A percentile compares a stretch with the other conserved stretches of the same genome.
These are phyloP conservation scores for Hyperoodon ampullatus DNA, from an alignment of 2,113 vertebrate genomes.

Conservation along the genomic window DNA sequence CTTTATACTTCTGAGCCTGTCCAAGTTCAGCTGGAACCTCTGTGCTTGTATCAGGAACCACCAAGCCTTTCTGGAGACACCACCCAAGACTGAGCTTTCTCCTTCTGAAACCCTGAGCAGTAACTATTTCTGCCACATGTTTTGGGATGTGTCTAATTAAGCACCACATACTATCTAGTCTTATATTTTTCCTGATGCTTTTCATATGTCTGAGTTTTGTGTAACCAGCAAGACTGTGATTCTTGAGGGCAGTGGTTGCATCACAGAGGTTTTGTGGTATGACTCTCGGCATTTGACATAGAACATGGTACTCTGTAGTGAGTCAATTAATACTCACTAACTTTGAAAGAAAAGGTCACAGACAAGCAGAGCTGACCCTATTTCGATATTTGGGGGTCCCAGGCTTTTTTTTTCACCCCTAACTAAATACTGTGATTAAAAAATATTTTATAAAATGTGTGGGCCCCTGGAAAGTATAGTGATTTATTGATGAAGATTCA, in stretches of 20 bases:
- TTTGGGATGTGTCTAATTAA: not conserved
- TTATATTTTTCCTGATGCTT: not conserved
- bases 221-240: not conserved
- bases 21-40: not conserved
- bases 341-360: not conserved
- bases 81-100: not conserved
- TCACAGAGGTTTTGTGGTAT: not conserved
- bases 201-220: not conserved
- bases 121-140: not conserved
- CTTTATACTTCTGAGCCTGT: not conserved
- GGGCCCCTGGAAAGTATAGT: not conserved
- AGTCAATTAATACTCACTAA: not conserved
- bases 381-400: not conserved
- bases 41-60: not conserved
- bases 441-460: not conserved
- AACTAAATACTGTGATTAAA: not conserved
- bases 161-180: not conserved
- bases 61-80: not conserved
- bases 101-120: not conserved
- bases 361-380: not conserved
- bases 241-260: not conserved
- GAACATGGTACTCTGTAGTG: not conserved
- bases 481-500: not conserved
- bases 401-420: not conserved
- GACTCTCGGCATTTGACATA: not conserved